Base-by-base conservation (phyloP, 2,888 invertebrate genomes). In the Nasonovia ribisnigri region DNA sequence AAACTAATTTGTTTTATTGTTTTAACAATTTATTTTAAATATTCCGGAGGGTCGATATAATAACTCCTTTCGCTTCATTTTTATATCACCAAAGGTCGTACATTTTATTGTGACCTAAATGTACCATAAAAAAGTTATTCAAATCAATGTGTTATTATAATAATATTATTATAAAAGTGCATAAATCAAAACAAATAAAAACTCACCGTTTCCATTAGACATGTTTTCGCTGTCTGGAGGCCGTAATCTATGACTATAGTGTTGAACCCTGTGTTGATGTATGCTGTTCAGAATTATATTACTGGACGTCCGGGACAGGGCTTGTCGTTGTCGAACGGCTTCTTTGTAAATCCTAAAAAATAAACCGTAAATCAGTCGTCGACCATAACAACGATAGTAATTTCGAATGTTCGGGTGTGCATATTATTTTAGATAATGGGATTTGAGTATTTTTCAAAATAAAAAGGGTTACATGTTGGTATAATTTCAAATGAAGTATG, bases 281-380 rank as follows among this genome's bases (percentile, higher is more conserved):
- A 98, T 98, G 95, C 98, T 98, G 95, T 98, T 98, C 94, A 98
- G 96, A 88, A 98, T 97, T 94, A 98, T 98, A 96, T 98, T 98
- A 94, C 98, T 98, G 91, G 98, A 98, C n/a, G 98, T 98, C 94
- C 98, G 96, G 92, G 98, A 98, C 91, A 98, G 96, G 0, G 98
- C 98, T 95, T 98, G 98, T 94, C 98, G 96, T 95, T 98, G 98
- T 86, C 98, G 96, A 26, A 98, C 97, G 3, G 98, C 98, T 96
- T 98, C 98, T 95, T 98, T 96, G 95, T 96, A 96, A 92, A 95
- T 95, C 94, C 95, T 95, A 77, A 20, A 77, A 77, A 77, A 36
- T 0, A 36, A 77, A 20, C 36, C 1, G 6, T 77, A 77, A 36
- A 77, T 24, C 8, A 77, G 20, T 36, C 20, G 36, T 36, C 13